Base-by-base conservation (phyloP, 2,797 vertebrate genomes). In the Antennarius maculatus region DNA sequence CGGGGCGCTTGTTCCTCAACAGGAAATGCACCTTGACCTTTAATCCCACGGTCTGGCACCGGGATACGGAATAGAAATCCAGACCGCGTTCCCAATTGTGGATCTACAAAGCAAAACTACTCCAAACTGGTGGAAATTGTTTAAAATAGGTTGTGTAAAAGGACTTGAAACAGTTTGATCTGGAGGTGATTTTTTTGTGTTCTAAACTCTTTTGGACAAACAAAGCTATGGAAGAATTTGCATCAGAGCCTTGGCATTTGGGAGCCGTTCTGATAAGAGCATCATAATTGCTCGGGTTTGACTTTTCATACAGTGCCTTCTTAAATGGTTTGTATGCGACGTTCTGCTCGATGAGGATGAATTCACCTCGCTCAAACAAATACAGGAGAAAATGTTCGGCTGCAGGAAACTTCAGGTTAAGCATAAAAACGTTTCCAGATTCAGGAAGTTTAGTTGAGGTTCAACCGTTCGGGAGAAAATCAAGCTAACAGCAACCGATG, bases 1-100 rank as follows among this genome's bases (percentile, higher is more conserved):
- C 51, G 50, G 80, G 23, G 7, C 9, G n/a, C 57, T 64, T 48
- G 62, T 3, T 41, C 67, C 85, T 80, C 69, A 43, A 77, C 85
- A 86, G 87, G 87, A 91, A 90, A 80, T 88, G 83, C 79, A 83
- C 84, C 54, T 74, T 88, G 87, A 90, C 80, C 91, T 66, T 57
- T 68, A 76, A 74, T 85, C 76, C 80, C 81, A 74, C 47, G 72
- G 27, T 59, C 50, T 59, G 48, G 37, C 52, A 47, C 46, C 3
- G 6, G 41, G 34, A 34, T 48, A 12, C 60, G 23, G 23, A 68
- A 63, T 14, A 31, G 7, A 60, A 50, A 56, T 57, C 39, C 39
- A 41, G 65, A 5, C 47, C 7, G 29, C 56, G 74, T 17, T 18
- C 9, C 37, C 29, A 61, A 31, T 63, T 55, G 66, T 62, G 31